Base-by-base conservation (phyloP, 2,888 invertebrate genomes). In the Pristionchus fissidentatus region DNA sequence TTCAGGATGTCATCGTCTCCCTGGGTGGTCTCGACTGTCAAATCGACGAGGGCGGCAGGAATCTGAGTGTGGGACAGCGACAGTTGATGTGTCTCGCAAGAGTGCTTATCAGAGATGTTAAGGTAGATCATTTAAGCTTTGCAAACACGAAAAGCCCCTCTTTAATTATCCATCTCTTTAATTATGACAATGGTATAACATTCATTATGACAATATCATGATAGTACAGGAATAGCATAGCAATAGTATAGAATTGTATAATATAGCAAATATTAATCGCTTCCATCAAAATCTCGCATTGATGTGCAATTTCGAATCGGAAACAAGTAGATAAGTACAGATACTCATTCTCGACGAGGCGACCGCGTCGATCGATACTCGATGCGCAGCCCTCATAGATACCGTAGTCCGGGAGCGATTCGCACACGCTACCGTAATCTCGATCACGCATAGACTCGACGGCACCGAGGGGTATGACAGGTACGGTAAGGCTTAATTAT, bases 11-110 rank as follows among this genome's bases (percentile, higher is more conserved):
- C 97, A 83, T 93, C 95, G 3, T 95, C 95, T 83, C n/a, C n/a
- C 19, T 60, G 62, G 62, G 62, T 83, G 96, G 96, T 10, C 94
- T 98, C 75, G 94, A 95, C 86, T 95, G 97, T 93, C 95, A 95
- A 93, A 95, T 97, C 82, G 93, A 95, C 1, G 97, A 98, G 93
- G 97, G 97, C 83, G 97, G 97, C 62, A 96, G 96, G 92, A 98
- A 97, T 94, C 90, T 19, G 85, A 94, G 94, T 89, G 93, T 93
- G 38, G 94, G 94, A 15, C 94, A 94, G 87, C 87, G 94, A 29
- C 94, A 94, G 88, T 90, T 94, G 70, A 87, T 94, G 49, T 94
- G 94, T 86, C 88, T 94, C 80, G 93, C 93, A 8, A 90, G 94
- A 78, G 93, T 94, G 29, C 87, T 91, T 35, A 86, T 94, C 75